Evolutionary conservation across 1,140 invertebrate genomes (phyloP), one percentile per base, ranked within the genome.

Genomic region (Pogonomyrmex californicus): DNA sequence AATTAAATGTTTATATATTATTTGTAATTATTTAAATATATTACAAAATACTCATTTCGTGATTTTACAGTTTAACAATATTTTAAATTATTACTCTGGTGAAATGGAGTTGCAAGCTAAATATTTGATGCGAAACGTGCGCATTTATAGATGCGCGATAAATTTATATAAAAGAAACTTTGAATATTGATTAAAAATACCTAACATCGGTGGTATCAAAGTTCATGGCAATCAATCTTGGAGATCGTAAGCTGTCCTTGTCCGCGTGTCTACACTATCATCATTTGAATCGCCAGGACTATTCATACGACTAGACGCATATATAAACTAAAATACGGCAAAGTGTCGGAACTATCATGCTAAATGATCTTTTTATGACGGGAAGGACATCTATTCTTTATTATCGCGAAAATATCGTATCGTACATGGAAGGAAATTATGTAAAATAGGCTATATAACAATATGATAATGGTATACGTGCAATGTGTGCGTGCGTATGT

Each of bases 291-390:
- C 2, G 5, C 10, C 0, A 68, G 23, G 5, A 68, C 49, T 68
- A 68, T 49, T 68, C 65, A 14, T 49, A 49, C 0, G 1, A 62
- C 23, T 4, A 68, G 30, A 68, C 3, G 23, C 23, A 66, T 44
- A 41, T 2, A 1, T n/a, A 66, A 38, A 63, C 62, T 65, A 65
- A 65, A 23, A 41, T n/a, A 65, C 47, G 30, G 4, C 30, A 68
- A 68, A 68, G n/a, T n/a, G n/a, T 49, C 5, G 44, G 5, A 68
- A 49, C 23, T 68, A 68, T 68, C 63, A 4, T 1, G 38, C 38
- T 66, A 44, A 66, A 44, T 66, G 9, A 66, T 66, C 38, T 66
- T 68, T 68, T 68, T 68, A 41, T 68, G 23, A 68, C 41, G 1
- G 41, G 41, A 33, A 68, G 65, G 41, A 68, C 65, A 68, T 1